A percentile compares a stretch with the other conserved stretches of the same genome.
Conservation (phyloP, 2,797 vertebrate species). For the Perodicticus potto region DNA sequence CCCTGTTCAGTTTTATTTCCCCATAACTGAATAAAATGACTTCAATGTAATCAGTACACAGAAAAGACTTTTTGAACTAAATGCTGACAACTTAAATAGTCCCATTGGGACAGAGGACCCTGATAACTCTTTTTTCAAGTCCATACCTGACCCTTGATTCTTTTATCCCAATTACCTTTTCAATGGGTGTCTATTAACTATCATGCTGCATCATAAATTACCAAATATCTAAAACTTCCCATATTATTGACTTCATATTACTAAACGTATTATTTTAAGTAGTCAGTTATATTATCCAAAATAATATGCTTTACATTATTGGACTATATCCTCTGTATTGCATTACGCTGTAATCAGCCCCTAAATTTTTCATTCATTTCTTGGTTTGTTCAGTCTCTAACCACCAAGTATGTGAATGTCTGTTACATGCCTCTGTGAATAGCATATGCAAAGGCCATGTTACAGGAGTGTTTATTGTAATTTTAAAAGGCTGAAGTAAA, state of each 20-base stretch:
- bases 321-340: neutral
- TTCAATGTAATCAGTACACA: neutral
- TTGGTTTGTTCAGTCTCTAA: neutral
- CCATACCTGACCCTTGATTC: neutral
- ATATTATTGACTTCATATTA: neutral
- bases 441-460: neutral
- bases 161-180: neutral
- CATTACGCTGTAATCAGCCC: neutral
- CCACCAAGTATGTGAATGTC: neutral
- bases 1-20: constrained; percentile 23
- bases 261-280: neutral
- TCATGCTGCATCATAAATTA: neutral
- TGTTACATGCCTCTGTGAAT: neutral
- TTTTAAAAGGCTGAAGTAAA: neutral
- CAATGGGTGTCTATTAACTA: neutral
- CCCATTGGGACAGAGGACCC: neutral
- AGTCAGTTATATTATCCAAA: neutral
- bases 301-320: neutral
- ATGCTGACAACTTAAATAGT: neutral
- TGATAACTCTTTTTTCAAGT: neutral
- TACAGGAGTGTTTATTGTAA: neutral
- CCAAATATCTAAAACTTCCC: neutral
- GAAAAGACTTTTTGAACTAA: neutral
- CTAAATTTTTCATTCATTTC: neutral
- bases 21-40: neutral